phyloP scores from a whole-genome alignment of 2,797 vertebrate species.

The Myotis vivesi region DNA sequence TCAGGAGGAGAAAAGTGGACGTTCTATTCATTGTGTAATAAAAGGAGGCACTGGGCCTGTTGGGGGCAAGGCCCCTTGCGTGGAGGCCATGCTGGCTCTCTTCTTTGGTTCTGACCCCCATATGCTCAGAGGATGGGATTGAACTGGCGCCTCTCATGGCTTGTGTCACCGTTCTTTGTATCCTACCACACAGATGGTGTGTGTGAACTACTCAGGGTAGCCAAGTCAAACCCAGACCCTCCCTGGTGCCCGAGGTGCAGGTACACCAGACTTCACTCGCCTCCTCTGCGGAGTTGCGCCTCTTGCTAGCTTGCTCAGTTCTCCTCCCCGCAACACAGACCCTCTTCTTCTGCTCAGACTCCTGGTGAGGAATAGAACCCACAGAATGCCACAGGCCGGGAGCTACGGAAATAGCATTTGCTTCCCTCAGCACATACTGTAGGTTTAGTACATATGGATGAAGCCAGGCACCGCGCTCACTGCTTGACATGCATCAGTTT shows the following conservation, averaged over 20 bases:
- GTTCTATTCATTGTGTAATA: neutral
- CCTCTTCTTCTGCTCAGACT: neutral
- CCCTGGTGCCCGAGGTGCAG: too few species aligned
- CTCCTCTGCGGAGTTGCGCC: neutral
- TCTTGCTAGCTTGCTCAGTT: neutral
- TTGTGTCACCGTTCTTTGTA: neutral
- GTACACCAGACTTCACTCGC: neutral
- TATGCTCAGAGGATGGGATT: neutral
- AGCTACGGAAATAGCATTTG: neutral
- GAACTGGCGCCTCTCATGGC: neutral
- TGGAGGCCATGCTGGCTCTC: neutral
- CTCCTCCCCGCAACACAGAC: neutral
- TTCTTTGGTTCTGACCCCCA: neutral
- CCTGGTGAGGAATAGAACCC: neutral
- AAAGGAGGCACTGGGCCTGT: neutral
- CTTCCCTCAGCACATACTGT: neutral
- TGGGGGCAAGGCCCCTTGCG: neutral
- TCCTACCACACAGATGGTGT: neutral
- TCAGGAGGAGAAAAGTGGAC: neutral
- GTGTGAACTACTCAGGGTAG: accelerated
- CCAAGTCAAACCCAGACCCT: neutral
- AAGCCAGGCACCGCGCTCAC: neutral
- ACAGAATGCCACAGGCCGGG: neutral
- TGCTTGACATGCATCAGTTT: neutral
- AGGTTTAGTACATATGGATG: neutral